Evolutionary conservation across 2,888 invertebrate species (phyloP), one percentile per base, ranked within the genome.

Genomic region (Leucozona laternaria): DNA sequence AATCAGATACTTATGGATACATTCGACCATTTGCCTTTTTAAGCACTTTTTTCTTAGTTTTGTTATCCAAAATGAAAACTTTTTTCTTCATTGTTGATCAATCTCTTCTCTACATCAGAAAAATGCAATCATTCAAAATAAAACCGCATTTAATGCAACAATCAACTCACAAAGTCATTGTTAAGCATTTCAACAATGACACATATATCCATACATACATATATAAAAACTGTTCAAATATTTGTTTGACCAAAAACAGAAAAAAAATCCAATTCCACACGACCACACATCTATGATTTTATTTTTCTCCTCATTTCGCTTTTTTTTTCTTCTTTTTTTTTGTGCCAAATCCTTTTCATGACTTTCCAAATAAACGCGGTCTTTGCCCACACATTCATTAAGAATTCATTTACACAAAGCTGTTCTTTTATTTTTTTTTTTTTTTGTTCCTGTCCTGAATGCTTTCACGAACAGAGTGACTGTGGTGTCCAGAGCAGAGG

Each of bases 331-430:
- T n/a, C 17, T 43, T 64, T 20, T 28, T 57, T 58, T 37, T 53
- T 28, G 45, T 57, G n/a, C 8, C 10, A 68, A 66, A 66, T 79
- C 25, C 66, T 58, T n/a, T 76, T 57, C 77, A 77, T 57, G 62
- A 64, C 58, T 48, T 76, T 17, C 17, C 66, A 31, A 66, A 57
- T 43, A 50, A 34, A 76, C 37, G 53, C 45, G 64, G 62, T 77
- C 71, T 37, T 66, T 50, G 43, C 58, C 58, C 43, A 37, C 57
- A 72, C 72, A 82, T 43, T 78, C 78, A 79, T 82, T 82, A 66
- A 57, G 72, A 78, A 78, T 82, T 78, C 78, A 68, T 55, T 66
- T 79, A 40, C 78, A 48, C 34, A 72, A 66, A 58, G 58, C 58
- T 53, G 72, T 58, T 72, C 57, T 53, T 73, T 62, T 68, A 37